Base-by-base conservation (phyloP, 2,888 invertebrate species). In the Pelosia muscerda region DNA sequence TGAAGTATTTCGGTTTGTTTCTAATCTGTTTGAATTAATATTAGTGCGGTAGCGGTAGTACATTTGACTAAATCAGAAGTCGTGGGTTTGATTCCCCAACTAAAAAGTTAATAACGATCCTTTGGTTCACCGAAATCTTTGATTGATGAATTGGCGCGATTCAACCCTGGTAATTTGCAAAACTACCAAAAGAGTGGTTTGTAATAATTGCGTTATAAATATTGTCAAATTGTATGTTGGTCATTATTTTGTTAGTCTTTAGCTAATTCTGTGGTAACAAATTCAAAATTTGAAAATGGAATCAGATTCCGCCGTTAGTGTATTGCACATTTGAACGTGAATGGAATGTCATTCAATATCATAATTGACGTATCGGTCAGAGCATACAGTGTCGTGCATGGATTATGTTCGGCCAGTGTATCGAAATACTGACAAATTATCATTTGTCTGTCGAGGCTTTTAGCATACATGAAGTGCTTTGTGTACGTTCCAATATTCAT, bases 311-410 rank as follows among this genome's bases (percentile, higher is more conserved):
- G 56, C 26, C 23, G 23, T 54, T 42, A 23, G 54, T 23, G 23
- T 15, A 42, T 42, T 42, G 65, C 58, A 66, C 71, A 68, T 66
- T 65, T 56, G 75, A 64, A 79, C 72, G 75, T 68, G 67, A 72
- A 75, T 53, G 49, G 60, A 67, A 69, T 68, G 61, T 60, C 26
- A 70, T 74, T 79, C 78, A 76, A 76, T 79, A 73, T 69, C 75
- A 71, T 78, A 78, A 78, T 78, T 78, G 78, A 79, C 67, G 77
- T 65, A 70, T 68, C 76, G 65, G 66, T 55, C 25, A 22, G n/a
- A 56, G 53, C 68, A 68, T 64, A 53, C 68, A 53, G 63, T 60
- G 31, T 38, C 61, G 26, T 10, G 22, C 49, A n/a, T 49, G 70
- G 72, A 76, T 79, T 78, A 78, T 76, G 60, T 64, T 66, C 23